These are phyloP conservation scores for Falcunculus frontatus DNA, from an alignment of 2,113 vertebrate genomes.

Conservation along the genomic window DNA sequence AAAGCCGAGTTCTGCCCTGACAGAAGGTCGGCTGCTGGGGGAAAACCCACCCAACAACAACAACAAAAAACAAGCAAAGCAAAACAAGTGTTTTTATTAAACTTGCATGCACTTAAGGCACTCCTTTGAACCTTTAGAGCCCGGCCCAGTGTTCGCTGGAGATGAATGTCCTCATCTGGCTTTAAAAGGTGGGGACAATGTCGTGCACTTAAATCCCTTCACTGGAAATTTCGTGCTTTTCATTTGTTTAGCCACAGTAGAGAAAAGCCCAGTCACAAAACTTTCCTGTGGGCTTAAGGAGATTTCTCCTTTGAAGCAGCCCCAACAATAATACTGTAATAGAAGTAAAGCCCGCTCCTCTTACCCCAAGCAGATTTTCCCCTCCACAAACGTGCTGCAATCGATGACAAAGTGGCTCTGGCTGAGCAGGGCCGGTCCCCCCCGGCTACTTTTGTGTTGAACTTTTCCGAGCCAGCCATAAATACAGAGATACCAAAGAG, in stretches of 20 bases:
- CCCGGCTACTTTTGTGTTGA: constrained; percentile 20
- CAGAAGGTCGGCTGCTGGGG: constrained; percentile 52
- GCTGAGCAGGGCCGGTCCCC: neutral
- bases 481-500: constrained; percentile 80
- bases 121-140: constrained; percentile 65
- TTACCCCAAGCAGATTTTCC: constrained; percentile 45
- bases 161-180: constrained; percentile 66
- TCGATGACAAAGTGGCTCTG: constrained; percentile 23
- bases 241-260: constrained; percentile 71
- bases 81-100: constrained; percentile 64
- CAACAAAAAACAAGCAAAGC: neutral
- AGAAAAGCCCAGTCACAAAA: constrained; percentile 69
- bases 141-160: constrained; percentile 23
- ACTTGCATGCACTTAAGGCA: constrained; percentile 61
- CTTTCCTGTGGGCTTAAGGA: constrained; percentile 61
- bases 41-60: constrained; percentile 7
- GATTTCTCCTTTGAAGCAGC: constrained; percentile 69
- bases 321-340: constrained; percentile 60
- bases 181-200: constrained; percentile 70
- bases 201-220: constrained; percentile 68
- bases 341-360: constrained; percentile 66
- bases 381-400: constrained; percentile 17
- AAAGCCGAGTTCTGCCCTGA: neutral
- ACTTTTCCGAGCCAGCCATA: constrained; percentile 61
- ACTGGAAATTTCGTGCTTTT: constrained; percentile 55